Conservation (phyloP, 1,140 invertebrate genomes). For the Formica exsecta region DNA sequence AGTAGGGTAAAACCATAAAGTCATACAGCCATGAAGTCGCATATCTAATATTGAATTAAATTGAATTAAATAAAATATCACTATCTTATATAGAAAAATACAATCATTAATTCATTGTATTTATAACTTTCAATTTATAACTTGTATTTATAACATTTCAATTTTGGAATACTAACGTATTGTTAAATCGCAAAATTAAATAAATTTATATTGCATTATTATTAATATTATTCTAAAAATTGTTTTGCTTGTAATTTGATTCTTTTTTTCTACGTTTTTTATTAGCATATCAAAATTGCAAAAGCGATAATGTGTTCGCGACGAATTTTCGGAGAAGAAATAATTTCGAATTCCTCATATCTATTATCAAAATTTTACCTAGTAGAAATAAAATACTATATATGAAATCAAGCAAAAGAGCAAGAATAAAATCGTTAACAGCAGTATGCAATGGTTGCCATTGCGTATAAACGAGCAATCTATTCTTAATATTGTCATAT, state of each 20-base stretch:
- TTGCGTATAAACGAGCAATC: neutral
- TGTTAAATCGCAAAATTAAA: neutral
- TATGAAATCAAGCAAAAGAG: neutral
- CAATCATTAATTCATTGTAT: neutral
- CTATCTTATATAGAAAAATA: neutral
- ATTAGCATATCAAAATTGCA: neutral
- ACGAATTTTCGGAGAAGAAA: neutral
- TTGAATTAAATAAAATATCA: slow-evolving; percentile 9
- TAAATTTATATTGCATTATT: neutral
- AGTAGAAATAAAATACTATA: neutral
- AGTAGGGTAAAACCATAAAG: neutral
- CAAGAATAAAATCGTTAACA: neutral
- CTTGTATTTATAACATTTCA: neutral
- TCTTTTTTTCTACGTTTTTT: neutral
- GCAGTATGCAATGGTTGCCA: neutral
- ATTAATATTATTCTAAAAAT: slow-evolving; percentile 5
- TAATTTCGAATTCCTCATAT: neutral
- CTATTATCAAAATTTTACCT: neutral
- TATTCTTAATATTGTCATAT: neutral
- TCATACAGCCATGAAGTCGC: neutral
- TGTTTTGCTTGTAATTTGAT: neutral
- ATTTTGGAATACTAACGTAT: neutral
- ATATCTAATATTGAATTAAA: slow-evolving; percentile 10
- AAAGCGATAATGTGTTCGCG: too few relatives aligned
- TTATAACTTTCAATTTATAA: neutral